Percentiles rank a stretch among this genome's conserved stretches.
Conservation (phyloP, 2,888 invertebrate genomes). For the Tetropium fuscum region DNA sequence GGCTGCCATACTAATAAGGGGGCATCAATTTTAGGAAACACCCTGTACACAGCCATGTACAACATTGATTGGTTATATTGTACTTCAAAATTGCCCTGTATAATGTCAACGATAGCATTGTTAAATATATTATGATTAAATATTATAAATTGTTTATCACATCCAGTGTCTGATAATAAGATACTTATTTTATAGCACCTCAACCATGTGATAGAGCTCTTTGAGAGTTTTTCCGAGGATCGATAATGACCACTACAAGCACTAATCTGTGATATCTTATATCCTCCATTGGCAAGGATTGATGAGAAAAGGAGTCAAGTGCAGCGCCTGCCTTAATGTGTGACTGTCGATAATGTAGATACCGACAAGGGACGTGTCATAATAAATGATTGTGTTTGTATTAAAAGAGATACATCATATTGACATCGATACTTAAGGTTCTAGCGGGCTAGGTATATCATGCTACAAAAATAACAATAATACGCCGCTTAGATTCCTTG, state of each 20-base stretch:
- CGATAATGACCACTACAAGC: constrained; percentile 2
- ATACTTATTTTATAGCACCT: too few relatives aligned
- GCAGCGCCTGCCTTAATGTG: constrained; percentile 57
- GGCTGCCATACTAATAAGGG: too few relatives aligned
- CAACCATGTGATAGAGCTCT: background rate
- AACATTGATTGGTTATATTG: too few relatives aligned
- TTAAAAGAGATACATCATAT: constrained; percentile 60
- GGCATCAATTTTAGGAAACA: too few relatives aligned
- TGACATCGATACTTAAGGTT: constrained; percentile 37
- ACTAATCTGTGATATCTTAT: constrained; percentile 35
- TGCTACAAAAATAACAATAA: constrained; percentile 11
- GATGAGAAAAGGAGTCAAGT: constrained; percentile 58
- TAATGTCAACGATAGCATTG: too few relatives aligned
- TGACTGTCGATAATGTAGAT: constrained; percentile 59
- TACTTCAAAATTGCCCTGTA: too few relatives aligned
- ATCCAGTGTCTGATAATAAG: too few relatives aligned
- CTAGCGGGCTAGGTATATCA: background rate
- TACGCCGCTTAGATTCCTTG: background rate
- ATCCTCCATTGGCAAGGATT: constrained; percentile 54
- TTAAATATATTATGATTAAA: too few relatives aligned
- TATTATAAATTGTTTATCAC: too few relatives aligned
- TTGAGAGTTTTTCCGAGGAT: background rate
- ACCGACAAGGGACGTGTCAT: constrained; percentile 57
- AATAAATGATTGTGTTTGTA: constrained; percentile 63
- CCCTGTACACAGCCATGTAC: too few relatives aligned